phyloP scores from a whole-genome alignment of 2,888 invertebrate genomes.

The Allacma fusca region DNA sequence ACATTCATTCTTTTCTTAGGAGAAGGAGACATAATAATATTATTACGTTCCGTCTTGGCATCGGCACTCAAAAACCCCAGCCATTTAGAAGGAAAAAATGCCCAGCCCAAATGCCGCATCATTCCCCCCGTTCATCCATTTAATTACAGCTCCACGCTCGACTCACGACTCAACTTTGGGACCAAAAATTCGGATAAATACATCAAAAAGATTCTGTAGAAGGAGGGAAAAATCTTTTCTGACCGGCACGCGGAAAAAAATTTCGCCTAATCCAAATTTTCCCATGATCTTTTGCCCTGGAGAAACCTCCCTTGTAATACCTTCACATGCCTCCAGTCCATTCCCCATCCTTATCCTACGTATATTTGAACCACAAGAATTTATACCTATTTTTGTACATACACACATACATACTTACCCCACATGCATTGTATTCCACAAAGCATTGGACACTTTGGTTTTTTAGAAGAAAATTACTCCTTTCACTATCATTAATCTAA shows the following conservation, averaged over 20 bases:
- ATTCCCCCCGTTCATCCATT: constrained; percentile 37
- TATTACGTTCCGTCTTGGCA: constrained; percentile 2
- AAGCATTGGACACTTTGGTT: too few species aligned
- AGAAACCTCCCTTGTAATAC: constrained; percentile 30
- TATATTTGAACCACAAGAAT: background rate
- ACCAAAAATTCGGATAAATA: constrained; percentile 44
- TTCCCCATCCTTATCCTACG: background rate
- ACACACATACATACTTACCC: constrained; percentile 1
- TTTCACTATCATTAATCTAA: background rate
- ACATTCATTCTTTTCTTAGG: constrained; percentile 17
- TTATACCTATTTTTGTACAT: background rate
- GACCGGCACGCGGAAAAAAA: constrained; percentile 36
- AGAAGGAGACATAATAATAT: constrained; percentile 10
- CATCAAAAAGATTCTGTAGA: constrained; percentile 38
- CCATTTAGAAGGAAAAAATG: constrained; percentile 27
- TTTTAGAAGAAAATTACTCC: background rate
- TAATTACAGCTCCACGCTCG: constrained; percentile 42
- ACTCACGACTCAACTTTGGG: constrained; percentile 42
- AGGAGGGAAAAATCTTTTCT: constrained; percentile 32
- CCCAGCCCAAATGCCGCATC: constrained; percentile 41
- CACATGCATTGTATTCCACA: too few species aligned
- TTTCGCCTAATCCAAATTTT: constrained; percentile 34
- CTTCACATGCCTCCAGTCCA: background rate
- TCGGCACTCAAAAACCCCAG: background rate
- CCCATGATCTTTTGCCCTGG: constrained; percentile 41